Evolutionary conservation across 2,797 vertebrate genomes (phyloP), one percentile per base, ranked within the genome.

Genomic region (Epinephelus malabaricus): DNA sequence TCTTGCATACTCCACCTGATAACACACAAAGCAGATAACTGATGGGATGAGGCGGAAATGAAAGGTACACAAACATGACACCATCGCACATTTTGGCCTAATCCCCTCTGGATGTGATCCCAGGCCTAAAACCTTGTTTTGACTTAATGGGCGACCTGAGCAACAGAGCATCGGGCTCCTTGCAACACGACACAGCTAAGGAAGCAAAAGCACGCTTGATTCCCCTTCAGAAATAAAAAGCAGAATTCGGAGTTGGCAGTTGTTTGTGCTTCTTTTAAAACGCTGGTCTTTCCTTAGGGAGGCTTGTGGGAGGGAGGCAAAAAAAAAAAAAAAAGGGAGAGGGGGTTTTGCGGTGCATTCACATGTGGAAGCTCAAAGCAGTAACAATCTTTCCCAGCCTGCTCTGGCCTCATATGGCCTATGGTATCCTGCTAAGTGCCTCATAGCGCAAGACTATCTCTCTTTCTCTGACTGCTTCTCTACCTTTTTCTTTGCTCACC

Each of bases 311-410:
- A 87, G 83, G 86, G 83, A 85, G 43, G 76, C 60, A 72, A 76
- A 69, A 43, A 62, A 61, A 72, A 72, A 72, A 76, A 69, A 43
- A 62, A 61, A 71, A 55, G 82, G 55, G 68, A 60, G 66, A 40
- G 72, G 86, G 87, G 78, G 65, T 17, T 76, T 76, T 92, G 92
- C 30, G 81, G 89, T 89, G 88, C 89, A 80, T 92, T 91, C 90
- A 93, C 90, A 93, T 91, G 91, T 94, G 90, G 87, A 93, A 83
- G 91, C 88, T 90, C 85, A 90, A 90, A 92, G 86, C 85, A 84
- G 88, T 72, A 88, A 86, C 88, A 91, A 88, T 91, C 88, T 92
- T 92, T 92, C 90, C 87, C 91, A 92, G 92, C 88, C 85, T 86
- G 76, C 87, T 76, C 72, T 92, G 86, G 88, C 91, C 90, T 92